Conservation (phyloP, 2,888 invertebrate species). For the Dendrolimus houi region DNA sequence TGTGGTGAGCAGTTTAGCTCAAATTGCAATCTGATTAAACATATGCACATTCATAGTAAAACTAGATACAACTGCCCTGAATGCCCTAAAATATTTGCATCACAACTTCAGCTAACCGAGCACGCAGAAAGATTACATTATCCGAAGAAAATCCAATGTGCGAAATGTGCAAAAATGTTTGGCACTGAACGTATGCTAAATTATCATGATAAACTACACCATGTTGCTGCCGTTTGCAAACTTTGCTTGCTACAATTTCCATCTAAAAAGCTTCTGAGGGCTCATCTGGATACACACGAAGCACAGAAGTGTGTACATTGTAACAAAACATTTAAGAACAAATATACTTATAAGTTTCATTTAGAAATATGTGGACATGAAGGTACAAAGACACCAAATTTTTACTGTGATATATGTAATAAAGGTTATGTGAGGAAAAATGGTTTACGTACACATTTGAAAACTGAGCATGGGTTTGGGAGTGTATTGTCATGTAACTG, state of each 20-base stretch:
- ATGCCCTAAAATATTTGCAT: conserved; percentile 43
- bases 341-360: conserved; percentile 39
- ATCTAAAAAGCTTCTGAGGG: conserved; percentile 36
- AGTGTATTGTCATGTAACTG: conserved; percentile 42
- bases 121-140: conserved; percentile 47
- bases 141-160: conserved; percentile 42
- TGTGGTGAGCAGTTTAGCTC: conserved; percentile 39
- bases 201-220: conserved; percentile 38
- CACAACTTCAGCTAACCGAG: conserved; percentile 27
- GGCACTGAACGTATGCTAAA: conserved; percentile 42
- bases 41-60: conserved; percentile 36
- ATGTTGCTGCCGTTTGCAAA: conserved; percentile 42
- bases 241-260: conserved; percentile 44
- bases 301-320: conserved; percentile 39
- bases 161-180: conserved; percentile 46
- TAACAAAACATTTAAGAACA: conserved; percentile 38
- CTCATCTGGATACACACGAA: conserved; percentile 47
- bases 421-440: conserved; percentile 48
- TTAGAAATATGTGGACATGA: conserved; percentile 38
- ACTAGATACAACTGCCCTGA: conserved; percentile 30
- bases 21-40: conserved; percentile 25
- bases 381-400: conserved; percentile 23
- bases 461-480: conserved; percentile 49
- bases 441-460: conserved; percentile 44
- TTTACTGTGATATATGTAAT: conserved; percentile 52